These are phyloP conservation scores for Amphipyra berbera DNA, from an alignment of 2,888 invertebrate species.

Conservation along the genomic window DNA sequence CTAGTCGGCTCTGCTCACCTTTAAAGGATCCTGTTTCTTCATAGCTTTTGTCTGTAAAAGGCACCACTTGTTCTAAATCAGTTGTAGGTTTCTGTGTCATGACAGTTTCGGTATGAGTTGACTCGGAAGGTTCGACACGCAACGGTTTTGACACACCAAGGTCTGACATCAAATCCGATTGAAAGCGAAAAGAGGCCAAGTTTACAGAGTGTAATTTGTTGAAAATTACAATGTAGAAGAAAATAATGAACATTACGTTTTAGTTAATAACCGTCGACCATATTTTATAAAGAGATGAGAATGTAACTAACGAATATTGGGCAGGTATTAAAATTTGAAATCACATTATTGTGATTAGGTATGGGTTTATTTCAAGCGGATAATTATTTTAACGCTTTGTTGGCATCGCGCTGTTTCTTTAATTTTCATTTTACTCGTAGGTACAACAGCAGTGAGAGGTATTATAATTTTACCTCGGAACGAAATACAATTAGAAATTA, in stretches of 20 bases:
- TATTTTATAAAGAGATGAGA: slow-evolving; percentile 13
- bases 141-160: not conserved
- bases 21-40: not conserved
- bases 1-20: not conserved
- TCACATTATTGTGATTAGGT: slow-evolving; percentile 28
- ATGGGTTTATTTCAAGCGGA: slow-evolving; percentile 5
- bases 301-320: slow-evolving; percentile 4
- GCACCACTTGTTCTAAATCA: not conserved
- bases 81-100: slow-evolving; percentile 1
- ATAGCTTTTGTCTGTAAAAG: too few species aligned
- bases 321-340: not conserved
- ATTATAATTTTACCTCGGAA: too few species aligned
- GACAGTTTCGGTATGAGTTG: not conserved
- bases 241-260: slow-evolving; percentile 29
- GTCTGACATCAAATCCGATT: slow-evolving; percentile 1
- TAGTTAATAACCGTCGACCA: slow-evolving; percentile 7
- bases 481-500: too few species aligned
- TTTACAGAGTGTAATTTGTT: slow-evolving; percentile 8
- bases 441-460: too few species aligned
- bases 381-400: slow-evolving; percentile 7
- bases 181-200: slow-evolving; percentile 7
- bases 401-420: not conserved
- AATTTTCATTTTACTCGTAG: too few species aligned
- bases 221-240: slow-evolving; percentile 12
- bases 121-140: not conserved